phyloP scores from a whole-genome alignment of 2,113 vertebrate genomes.

The Dipodomys merriami region DNA sequence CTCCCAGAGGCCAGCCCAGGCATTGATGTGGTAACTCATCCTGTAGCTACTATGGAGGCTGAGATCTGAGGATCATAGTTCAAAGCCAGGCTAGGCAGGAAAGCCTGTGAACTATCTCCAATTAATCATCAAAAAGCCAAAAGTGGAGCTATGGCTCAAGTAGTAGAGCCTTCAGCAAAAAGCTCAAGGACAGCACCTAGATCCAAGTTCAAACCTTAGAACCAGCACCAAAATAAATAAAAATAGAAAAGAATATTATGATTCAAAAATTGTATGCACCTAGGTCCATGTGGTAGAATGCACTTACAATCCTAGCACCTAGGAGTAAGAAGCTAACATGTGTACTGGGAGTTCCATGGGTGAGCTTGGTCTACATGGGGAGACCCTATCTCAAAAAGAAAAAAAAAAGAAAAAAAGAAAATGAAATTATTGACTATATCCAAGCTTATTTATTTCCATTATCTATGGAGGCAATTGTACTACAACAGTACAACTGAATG shows the following conservation, averaged over 20 bases:
- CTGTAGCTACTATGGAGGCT: too few species aligned
- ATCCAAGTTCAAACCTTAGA: too few species aligned
- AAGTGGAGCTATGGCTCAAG: too few species aligned
- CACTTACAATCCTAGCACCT: not conserved
- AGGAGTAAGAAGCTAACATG: not conserved
- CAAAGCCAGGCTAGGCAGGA: too few species aligned
- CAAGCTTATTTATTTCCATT: conserved; percentile 9
- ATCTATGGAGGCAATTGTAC: conserved; percentile 35
- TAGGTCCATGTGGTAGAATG: not conserved
- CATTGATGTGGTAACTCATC: too few species aligned
- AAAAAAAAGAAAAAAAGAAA: not conserved
- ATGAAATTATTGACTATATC: not conserved
- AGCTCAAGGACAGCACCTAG: too few species aligned
- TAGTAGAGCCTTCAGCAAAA: too few species aligned
- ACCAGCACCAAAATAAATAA: not conserved
- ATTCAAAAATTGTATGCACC: conserved; percentile 2
- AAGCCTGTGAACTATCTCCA: too few species aligned
- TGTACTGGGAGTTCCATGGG: not conserved
- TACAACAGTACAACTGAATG: conserved; percentile 10
- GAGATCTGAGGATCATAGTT: too few species aligned
- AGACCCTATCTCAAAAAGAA: not conserved
- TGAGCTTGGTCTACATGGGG: not conserved
- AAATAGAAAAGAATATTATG: not conserved
- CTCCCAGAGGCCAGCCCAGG: too few species aligned
- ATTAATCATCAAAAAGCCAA: too few species aligned